Base-by-base conservation (phyloP, 2,888 invertebrate genomes). In the Xanthia icteritia region DNA sequence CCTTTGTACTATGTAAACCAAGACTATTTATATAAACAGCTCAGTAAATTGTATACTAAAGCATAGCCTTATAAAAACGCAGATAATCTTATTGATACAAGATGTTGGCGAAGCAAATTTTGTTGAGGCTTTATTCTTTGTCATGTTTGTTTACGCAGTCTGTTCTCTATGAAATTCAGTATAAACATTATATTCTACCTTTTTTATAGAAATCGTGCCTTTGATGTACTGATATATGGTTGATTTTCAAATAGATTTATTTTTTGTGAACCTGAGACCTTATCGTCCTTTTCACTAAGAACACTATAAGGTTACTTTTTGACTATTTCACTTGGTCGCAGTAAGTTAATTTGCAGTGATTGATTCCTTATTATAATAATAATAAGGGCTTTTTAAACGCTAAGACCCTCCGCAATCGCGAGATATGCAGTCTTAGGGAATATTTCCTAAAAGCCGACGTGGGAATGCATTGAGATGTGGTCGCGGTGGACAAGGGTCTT, bases 81-180 rank as follows among this genome's bases (percentile, higher is more conserved):
- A 87, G 82, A 90, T 89, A 84, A 88, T 91, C 86, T 86, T 86
- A 88, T 89, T 88, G 89, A 87, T 85, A 88, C 82, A 86, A 87
- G 84, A 86, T 86, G 86, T 87, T 87, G 83, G 73, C 77, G 71
- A 76, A 86, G 84, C 76, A 77, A 85, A 86, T 83, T 85, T 79
- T 79, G 67, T 73, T 54, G 67, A 82, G 82, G 75, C 77, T 82
- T 83, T 81, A 85, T 65, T 87, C 82, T 75, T 73, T 83, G 71
- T 76, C 17, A 66, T 66, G 39, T 58, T 78, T 66, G 54, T 77
- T 66, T 65, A 36, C 51, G 65, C 27, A 39, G 60, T 36, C 36
- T 76, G 20, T 76, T 56, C 5, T 64, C 5, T 69, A 64, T 74
- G 64, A 75, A 61, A 54, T 65, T 67, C 27, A 45, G 64, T 70